A percentile compares a stretch with the other conserved stretches of the same genome.
These are phyloP conservation scores for Corythornis vintsioides DNA, from an alignment of 2,113 vertebrate genomes.

Conservation along the genomic window DNA sequence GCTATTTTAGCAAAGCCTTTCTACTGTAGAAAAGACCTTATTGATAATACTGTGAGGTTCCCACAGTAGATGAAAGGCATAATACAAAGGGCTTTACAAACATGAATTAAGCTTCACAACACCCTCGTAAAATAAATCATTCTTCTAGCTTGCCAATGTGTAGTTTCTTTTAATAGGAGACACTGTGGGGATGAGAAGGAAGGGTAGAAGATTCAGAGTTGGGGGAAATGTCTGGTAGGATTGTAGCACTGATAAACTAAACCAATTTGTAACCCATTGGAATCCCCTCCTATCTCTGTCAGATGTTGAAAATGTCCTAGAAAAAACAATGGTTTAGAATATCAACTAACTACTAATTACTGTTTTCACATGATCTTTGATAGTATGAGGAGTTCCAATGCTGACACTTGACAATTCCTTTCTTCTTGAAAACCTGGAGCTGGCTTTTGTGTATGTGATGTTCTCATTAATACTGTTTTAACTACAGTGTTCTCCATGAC, in stretches of 20 bases:
- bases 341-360: background rate
- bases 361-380: background rate
- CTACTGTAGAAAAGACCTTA: constrained; percentile 40
- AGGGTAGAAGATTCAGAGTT: background rate
- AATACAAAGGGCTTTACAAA: constrained; percentile 52
- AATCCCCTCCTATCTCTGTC: background rate
- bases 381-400: background rate
- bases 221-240: background rate
- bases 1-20: constrained; percentile 50
- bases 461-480: background rate
- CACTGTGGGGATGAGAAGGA: background rate
- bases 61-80: constrained; percentile 45
- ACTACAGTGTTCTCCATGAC: background rate
- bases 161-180: background rate
- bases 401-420: background rate
- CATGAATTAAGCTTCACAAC: constrained; percentile 49
- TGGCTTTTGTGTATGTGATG: background rate
- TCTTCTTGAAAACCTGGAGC: background rate
- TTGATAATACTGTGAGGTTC: constrained; percentile 41
- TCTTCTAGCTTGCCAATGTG: background rate
- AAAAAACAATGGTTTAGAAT: background rate
- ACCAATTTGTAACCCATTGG: background rate
- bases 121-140: constrained; percentile 34
- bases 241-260: background rate
- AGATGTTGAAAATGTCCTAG: background rate